Conservation (phyloP, 2,113 vertebrate species). For the Cervus canadensis region DNA sequence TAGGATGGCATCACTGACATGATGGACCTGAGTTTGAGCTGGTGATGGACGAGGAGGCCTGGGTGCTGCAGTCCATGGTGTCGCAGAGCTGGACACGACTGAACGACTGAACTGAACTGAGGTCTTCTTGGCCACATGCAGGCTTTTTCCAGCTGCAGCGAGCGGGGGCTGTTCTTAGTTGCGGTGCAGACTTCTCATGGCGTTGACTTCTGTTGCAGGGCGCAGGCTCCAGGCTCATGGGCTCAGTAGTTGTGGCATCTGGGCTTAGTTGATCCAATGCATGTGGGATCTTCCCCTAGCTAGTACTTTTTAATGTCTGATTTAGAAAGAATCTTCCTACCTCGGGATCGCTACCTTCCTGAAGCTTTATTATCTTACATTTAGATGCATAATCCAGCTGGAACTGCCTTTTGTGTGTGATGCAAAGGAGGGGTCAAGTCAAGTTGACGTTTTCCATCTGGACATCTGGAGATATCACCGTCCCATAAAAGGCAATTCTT, state of each 20-base stretch:
- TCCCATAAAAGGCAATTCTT: not conserved
- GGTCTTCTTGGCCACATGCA: not conserved
- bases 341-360: not conserved
- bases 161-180: accelerated
- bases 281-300: not conserved
- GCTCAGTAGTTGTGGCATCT: accelerated
- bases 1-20: not conserved
- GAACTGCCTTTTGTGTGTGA: not conserved
- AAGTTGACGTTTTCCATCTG: not conserved
- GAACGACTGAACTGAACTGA: not conserved
- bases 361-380: not conserved
- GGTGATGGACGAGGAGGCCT: not conserved
- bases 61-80: not conserved
- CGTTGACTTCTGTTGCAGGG: accelerated
- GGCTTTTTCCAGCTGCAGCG: not conserved
- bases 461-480: not conserved
- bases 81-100: not conserved
- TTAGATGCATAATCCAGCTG: accelerated
- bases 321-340: not conserved
- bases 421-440: not conserved
- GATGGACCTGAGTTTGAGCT: not conserved
- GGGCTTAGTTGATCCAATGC: not conserved
- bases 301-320: not conserved
- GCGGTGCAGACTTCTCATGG: accelerated
- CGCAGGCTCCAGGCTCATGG: not conserved